These are phyloP conservation scores for Pteronura brasiliensis DNA, from an alignment of 2,113 vertebrate species.

Conservation along the genomic window DNA sequence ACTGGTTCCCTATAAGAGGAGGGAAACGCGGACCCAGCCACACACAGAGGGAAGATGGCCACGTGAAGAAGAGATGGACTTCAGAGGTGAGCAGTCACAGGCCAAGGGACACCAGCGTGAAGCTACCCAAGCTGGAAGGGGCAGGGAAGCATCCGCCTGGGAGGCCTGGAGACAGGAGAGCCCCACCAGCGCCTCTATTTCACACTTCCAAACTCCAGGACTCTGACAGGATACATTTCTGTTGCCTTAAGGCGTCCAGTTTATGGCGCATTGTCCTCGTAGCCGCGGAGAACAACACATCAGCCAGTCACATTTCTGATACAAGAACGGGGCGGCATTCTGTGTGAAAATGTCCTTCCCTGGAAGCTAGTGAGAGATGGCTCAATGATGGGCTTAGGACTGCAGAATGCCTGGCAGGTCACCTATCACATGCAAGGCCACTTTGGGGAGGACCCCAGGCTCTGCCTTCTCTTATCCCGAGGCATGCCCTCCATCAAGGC, in stretches of 20 bases:
- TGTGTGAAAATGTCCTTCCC: background rate
- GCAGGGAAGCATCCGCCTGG: too few relatives aligned
- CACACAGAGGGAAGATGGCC: background rate
- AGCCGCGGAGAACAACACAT: background rate
- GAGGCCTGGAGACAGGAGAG: too few relatives aligned
- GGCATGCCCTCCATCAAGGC: background rate
- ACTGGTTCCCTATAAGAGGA: background rate
- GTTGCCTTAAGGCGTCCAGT: background rate
- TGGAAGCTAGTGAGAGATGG: background rate
- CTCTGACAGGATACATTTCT: background rate
- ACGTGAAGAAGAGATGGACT: background rate
- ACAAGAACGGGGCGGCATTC: background rate
- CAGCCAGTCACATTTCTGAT: background rate
- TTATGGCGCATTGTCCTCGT: background rate
- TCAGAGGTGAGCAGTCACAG: background rate
- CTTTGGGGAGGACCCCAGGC: background rate
- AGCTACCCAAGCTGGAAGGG: background rate
- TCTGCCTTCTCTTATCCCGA: background rate
- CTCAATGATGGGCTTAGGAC: accelerated
- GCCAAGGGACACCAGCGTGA: background rate
- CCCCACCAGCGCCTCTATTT: background rate
- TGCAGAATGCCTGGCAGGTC: background rate
- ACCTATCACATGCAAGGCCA: background rate
- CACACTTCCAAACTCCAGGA: background rate
- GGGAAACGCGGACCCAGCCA: background rate